Conservation (phyloP, 2,797 vertebrate genomes). For the Enteromius radiatus region DNA sequence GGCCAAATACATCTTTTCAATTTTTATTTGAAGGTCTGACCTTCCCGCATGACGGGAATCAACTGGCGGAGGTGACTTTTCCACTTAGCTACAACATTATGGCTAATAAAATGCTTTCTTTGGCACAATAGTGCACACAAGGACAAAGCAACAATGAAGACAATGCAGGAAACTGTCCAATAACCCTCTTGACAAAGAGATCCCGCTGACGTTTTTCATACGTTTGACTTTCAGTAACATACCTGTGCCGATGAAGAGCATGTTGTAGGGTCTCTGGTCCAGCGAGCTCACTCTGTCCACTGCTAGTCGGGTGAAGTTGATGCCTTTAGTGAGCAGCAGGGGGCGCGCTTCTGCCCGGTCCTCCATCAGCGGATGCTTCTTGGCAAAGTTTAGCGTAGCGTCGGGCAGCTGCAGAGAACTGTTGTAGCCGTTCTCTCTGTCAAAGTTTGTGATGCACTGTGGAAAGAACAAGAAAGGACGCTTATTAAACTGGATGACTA, state of each 20-base stretch:
- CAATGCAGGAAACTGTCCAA: background rate
- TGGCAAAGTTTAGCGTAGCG: conserved; percentile 95
- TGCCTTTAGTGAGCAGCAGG: conserved; percentile 88
- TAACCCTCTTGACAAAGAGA: background rate
- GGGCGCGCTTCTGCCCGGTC: conserved; percentile 85
- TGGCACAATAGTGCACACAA: conserved; percentile 5
- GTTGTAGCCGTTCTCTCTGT: conserved; percentile 85
- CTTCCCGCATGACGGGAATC: conserved; percentile 27
- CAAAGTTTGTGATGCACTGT: conserved; percentile 92
- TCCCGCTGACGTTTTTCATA: background rate
- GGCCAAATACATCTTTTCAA: conserved; percentile 47
- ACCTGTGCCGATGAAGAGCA: conserved; percentile 97
- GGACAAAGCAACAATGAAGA: conserved; percentile 4
- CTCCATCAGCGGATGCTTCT: conserved; percentile 96
- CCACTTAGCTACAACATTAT: conserved; percentile 18
- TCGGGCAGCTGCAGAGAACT: conserved; percentile 93
- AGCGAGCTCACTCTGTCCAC: conserved; percentile 84
- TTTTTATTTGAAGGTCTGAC: conserved; percentile 45
- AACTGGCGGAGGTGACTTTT: conserved; percentile 26
- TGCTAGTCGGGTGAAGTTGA: conserved; percentile 92
- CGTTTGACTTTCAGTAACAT: background rate
- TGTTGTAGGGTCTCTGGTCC: conserved; percentile 83
- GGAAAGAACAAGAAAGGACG: conserved; percentile 8
- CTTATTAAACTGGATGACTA: background rate
- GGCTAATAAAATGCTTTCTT: conserved; percentile 30